phyloP scores from a whole-genome alignment of 2,888 invertebrate species.

The Epistrophella euchroma region DNA sequence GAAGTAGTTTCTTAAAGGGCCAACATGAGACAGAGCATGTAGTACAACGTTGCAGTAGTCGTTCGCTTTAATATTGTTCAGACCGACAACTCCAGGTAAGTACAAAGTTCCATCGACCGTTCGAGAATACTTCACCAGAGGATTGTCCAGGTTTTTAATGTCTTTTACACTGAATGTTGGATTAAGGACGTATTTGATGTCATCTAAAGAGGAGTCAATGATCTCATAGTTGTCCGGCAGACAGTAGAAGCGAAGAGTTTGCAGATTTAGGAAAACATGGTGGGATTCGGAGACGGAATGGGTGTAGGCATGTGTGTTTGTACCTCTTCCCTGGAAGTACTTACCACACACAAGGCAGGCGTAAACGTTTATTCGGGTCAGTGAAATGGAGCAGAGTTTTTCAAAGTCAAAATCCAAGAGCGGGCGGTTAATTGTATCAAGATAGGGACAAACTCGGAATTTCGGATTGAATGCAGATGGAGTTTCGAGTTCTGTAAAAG shows the following conservation, averaged over 20 bases:
- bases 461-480: conserved; percentile 84
- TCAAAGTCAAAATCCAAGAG: conserved; percentile 99
- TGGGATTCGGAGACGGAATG: conserved; percentile 99
- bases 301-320: conserved; percentile 99
- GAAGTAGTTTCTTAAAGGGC: conserved; percentile 97
- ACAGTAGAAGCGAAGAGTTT: conserved; percentile 98
- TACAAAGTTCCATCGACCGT: conserved; percentile 99
- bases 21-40: conserved; percentile 97
- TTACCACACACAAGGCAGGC: conserved; percentile 99
- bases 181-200: conserved; percentile 99
- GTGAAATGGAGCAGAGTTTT: conserved; percentile 98
- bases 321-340: conserved; percentile 98
- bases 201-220: conserved; percentile 97
- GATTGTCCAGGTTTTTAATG: conserved; percentile 91
- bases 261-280: conserved; percentile 98
- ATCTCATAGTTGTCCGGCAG: conserved; percentile 99
- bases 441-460: conserved; percentile 93
- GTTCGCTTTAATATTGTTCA: conserved; percentile 99
- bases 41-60: conserved; percentile 99
- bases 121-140: conserved; percentile 91
- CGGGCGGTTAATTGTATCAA: conserved; percentile 99
- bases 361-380: conserved; percentile 99
- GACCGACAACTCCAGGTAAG: conserved; percentile 97
- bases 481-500: conserved; percentile 78
- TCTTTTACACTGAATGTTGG: conserved; percentile 95